Percentiles rank a stretch among this genome's conserved stretches.
Evolutionary conservation across 2,113 vertebrate genomes (phyloP).

Genomic region (Phocoena sinus): DNA sequence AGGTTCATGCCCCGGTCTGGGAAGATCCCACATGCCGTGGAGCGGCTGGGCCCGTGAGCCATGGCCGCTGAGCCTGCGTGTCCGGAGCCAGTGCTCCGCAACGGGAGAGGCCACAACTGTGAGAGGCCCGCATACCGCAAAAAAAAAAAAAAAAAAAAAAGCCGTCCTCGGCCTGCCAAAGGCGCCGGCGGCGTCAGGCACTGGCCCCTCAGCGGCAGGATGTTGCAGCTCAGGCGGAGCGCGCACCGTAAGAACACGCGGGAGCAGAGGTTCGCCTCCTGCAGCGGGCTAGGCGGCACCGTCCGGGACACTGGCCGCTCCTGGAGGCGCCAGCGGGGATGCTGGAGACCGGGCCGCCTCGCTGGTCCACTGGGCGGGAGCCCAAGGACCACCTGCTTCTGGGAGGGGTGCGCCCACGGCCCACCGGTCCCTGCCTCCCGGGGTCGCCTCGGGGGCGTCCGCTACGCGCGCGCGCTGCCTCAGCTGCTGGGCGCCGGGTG

Average conservation of each 20-base stretch:
- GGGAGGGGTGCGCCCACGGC: not conserved
- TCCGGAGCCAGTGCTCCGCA: too few relatives aligned
- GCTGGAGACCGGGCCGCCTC: not conserved
- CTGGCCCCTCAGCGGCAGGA: not conserved
- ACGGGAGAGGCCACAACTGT: too few relatives aligned
- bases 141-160: too few relatives aligned
- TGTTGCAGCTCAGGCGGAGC: not conserved
- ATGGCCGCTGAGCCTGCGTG: too few relatives aligned
- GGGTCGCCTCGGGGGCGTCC: not conserved
- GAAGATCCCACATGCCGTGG: too few relatives aligned
- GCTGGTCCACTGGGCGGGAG: not conserved
- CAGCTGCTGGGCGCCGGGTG: fast-evolving
- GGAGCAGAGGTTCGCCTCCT: constrained; percentile 79
- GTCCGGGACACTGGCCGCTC: constrained; percentile 40
- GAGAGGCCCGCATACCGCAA: too few relatives aligned
- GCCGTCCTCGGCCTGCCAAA: not conserved
- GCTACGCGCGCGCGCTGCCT: not conserved
- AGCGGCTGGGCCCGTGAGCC: too few relatives aligned
- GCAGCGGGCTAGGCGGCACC: constrained; percentile 78
- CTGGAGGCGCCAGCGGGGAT: not conserved
- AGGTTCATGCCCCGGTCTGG: too few relatives aligned
- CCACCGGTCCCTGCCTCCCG: constrained; percentile 31
- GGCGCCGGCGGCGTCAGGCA: not conserved
- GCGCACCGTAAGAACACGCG: constrained; percentile 83
- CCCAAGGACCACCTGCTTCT: constrained; percentile 57